Percentiles rank a stretch among this genome's conserved stretches.
Evolutionary conservation across 2,797 vertebrate species (phyloP).

Genomic region (Chaenodraco wilsoni): DNA sequence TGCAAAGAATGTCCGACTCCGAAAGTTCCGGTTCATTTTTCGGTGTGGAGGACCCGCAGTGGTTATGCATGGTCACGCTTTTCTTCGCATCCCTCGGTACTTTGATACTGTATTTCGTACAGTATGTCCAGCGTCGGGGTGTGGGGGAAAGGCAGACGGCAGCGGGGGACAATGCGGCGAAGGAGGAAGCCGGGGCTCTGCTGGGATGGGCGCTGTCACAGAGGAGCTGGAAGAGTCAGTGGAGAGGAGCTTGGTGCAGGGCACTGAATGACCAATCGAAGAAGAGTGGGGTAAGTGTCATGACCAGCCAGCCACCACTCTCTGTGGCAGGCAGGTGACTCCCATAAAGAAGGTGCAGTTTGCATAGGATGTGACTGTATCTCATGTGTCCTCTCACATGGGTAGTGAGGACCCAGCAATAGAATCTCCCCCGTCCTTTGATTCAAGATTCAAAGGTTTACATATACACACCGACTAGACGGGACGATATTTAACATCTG

Average conservation of each 20-base stretch:
- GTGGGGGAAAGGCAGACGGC: conserved; percentile 29
- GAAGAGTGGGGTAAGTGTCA: conserved; percentile 84
- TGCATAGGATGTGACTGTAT: background rate
- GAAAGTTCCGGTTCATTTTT: conserved; percentile 68
- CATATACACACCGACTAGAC: too few relatives aligned
- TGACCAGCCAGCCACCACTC: conserved; percentile 25
- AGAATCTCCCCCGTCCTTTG: background rate
- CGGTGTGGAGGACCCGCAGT: conserved; percentile 85
- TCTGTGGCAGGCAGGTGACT: conserved; percentile 55
- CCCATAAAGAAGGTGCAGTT: conserved; percentile 20
- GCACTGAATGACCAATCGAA: conserved; percentile 85
- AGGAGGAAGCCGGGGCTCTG: conserved; percentile 84
- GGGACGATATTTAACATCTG: background rate
- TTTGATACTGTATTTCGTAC: conserved; percentile 88
- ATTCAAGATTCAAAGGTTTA: too few relatives aligned
- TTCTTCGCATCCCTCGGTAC: conserved; percentile 90
- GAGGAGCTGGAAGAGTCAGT: conserved; percentile 88
- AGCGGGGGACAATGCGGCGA: conserved; percentile 53
- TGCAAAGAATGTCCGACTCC: conserved; percentile 81
- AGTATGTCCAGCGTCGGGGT: conserved; percentile 82
- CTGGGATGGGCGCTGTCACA: conserved; percentile 91
- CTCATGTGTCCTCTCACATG: background rate
- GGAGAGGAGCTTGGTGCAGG: conserved; percentile 90
- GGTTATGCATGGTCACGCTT: conserved; percentile 88
- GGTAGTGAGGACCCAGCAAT: background rate